Evolutionary conservation across 2,888 invertebrate species (phyloP).

Genomic region (Leistus spinibarbis): DNA sequence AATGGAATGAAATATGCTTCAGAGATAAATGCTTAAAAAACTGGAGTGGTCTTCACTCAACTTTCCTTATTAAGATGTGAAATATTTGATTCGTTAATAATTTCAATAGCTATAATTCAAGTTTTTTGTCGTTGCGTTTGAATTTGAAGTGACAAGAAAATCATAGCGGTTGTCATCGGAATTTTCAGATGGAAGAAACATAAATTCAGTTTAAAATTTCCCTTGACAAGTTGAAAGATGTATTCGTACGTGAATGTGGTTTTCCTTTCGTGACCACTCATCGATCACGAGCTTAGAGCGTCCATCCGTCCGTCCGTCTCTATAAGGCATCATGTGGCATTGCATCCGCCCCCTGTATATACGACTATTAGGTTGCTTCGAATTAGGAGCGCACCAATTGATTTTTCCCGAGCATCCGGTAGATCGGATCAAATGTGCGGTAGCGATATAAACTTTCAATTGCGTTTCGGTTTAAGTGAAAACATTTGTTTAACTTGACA

Average conservation of each 20-base stretch:
- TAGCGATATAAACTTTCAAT: slow-evolving; percentile 26
- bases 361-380: background rate
- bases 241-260: background rate
- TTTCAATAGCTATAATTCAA: background rate
- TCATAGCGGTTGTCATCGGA: background rate
- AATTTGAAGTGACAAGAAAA: background rate
- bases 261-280: slow-evolving; percentile 1
- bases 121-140: background rate
- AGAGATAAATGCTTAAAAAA: too few relatives aligned
- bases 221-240: background rate
- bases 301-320: slow-evolving; percentile 1
- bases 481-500: slow-evolving; percentile 27
- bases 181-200: background rate
- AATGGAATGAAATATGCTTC: too few relatives aligned
- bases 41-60: too few relatives aligned
- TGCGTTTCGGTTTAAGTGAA: slow-evolving; percentile 23
- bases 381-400: slow-evolving; percentile 19
- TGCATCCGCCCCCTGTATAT: background rate
- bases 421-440: slow-evolving; percentile 1
- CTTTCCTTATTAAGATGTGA: background rate
- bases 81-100: background rate
- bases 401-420: slow-evolving; percentile 24
- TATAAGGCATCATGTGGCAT: background rate
- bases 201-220: background rate
- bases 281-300: slow-evolving; percentile 2